Evolutionary conservation across 2,888 invertebrate species (phyloP).

Genomic region (Nemurella pictetii): DNA sequence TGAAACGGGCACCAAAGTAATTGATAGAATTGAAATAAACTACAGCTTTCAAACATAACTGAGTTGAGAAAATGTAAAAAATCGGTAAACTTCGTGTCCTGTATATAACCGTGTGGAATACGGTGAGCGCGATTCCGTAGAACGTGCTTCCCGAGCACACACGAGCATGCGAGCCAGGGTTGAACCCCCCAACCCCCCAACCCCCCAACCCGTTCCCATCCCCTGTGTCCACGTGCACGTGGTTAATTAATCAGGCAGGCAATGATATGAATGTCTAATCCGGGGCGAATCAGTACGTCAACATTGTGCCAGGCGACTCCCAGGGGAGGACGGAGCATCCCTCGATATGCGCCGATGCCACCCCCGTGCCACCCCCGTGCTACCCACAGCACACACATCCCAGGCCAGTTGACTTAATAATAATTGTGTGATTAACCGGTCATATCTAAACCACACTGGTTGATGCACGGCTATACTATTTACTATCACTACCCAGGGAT

Average conservation of each 20-base stretch:
- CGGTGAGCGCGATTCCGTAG: too few species aligned
- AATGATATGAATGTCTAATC: not conserved
- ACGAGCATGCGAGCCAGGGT: not conserved
- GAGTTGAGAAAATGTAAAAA: too few species aligned
- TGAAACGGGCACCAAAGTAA: too few species aligned
- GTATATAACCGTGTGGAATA: too few species aligned
- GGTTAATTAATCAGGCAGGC: not conserved
- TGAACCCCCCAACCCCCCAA: not conserved
- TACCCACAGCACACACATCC: not conserved
- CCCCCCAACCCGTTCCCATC: not conserved
- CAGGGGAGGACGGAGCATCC: not conserved
- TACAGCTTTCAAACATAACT: too few species aligned
- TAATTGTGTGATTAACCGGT: constrained; percentile 35
- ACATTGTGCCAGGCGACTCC: not conserved
- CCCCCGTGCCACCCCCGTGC: not conserved
- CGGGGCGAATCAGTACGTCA: not conserved
- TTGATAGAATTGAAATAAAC: too few species aligned
- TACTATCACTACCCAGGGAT: not conserved
- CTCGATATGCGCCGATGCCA: not conserved
- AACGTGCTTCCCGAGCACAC: too few species aligned
- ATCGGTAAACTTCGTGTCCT: too few species aligned
- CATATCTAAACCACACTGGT: constrained; percentile 2
- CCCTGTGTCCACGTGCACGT: not conserved
- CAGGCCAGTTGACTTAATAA: not conserved
- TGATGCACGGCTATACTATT: not conserved